Conservation (phyloP, 1,140 invertebrate species). For the Drosophila fuyamai region DNA sequence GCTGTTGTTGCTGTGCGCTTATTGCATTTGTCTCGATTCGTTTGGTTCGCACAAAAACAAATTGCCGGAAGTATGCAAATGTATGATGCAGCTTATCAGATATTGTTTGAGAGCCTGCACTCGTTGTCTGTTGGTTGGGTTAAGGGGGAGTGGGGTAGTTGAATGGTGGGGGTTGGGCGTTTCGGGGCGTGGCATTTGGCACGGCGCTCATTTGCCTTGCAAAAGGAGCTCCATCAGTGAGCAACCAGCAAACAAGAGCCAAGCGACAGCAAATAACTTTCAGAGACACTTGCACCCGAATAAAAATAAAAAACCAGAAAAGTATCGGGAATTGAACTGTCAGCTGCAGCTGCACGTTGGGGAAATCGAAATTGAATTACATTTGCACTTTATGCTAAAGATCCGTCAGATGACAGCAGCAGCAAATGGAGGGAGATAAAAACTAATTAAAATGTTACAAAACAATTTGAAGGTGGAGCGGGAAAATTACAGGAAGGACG, state of each 20-base stretch:
- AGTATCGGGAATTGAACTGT: slow-evolving; percentile 73
- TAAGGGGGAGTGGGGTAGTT: neutral
- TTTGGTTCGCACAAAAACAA: slow-evolving; percentile 79
- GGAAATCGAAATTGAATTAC: slow-evolving; percentile 74
- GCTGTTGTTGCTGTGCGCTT: slow-evolving; percentile 52
- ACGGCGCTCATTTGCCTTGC: slow-evolving; percentile 73
- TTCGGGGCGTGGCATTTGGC: slow-evolving; percentile 43
- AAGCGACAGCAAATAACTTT: slow-evolving; percentile 70
- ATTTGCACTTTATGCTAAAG: slow-evolving; percentile 76
- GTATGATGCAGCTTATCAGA: slow-evolving; percentile 81
- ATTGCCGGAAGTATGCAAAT: slow-evolving; percentile 82
- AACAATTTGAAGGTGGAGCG: neutral
- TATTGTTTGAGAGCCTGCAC: slow-evolving; percentile 74
- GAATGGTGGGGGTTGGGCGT: neutral
- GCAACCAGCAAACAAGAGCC: slow-evolving; percentile 61
- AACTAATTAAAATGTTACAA: slow-evolving; percentile 67
- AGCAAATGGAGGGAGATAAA: slow-evolving; percentile 45
- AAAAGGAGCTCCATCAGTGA: slow-evolving; percentile 53
- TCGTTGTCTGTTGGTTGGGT: slow-evolving; percentile 3
- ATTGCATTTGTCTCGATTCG: slow-evolving; percentile 83
- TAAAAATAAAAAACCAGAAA: slow-evolving; percentile 4
- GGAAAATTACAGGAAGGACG: neutral
- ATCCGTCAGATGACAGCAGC: slow-evolving; percentile 49
- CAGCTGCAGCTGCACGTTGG: slow-evolving; percentile 54
- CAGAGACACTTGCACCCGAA: slow-evolving; percentile 55